Percentiles rank a stretch among this genome's conserved stretches.
Evolutionary conservation across 2,797 vertebrate genomes (phyloP).

Genomic region (Ibycter americanus): DNA sequence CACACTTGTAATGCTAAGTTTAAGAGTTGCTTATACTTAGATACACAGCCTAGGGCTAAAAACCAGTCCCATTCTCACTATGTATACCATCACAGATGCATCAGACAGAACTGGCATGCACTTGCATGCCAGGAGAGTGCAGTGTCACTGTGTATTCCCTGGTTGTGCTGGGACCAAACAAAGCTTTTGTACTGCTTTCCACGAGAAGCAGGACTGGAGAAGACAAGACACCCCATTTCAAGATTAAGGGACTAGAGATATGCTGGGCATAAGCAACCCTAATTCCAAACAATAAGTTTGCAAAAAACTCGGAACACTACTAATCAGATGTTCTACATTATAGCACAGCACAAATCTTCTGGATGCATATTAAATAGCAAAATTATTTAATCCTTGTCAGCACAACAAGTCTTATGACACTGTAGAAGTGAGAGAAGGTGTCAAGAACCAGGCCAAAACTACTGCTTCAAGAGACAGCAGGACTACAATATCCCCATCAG

Average conservation of each 20-base stretch:
- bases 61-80: not conserved
- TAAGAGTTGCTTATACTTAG: not conserved
- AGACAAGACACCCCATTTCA: not conserved
- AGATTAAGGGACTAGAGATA: not conserved
- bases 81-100: not conserved
- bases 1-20: not conserved
- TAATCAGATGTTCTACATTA: not conserved
- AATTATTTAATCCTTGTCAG: not conserved
- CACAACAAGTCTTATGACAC: not conserved
- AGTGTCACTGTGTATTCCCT: not conserved
- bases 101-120: not conserved
- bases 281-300: not conserved
- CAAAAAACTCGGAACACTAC: not conserved
- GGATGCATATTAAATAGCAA: not conserved
- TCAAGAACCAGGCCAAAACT: not conserved
- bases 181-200: not conserved
- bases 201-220: not conserved
- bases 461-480: not conserved
- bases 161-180: not conserved
- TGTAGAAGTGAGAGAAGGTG: not conserved
- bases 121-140: not conserved
- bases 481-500: not conserved
- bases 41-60: not conserved
- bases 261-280: not conserved
- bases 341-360: not conserved